Base-by-base conservation (phyloP, 1,140 invertebrate genomes). In the Papilio polyxenes region DNA sequence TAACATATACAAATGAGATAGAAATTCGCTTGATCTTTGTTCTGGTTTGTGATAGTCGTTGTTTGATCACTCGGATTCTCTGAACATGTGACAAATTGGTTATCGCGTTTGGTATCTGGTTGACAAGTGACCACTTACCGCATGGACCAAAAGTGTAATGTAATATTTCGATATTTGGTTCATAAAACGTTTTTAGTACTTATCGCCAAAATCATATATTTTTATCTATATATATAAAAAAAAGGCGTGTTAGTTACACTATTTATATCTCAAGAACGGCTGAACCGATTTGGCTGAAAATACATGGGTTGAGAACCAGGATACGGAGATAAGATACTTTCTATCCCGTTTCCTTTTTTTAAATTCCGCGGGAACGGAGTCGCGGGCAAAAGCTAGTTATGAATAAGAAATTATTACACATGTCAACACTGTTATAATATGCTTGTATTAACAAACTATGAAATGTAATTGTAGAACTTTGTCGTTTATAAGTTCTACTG, bases 41-140 rank as follows among this genome's bases (percentile, higher is more conserved):
- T 15, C 31, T 37, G 13, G 11, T 72, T 6, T 72, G 65, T 37
- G 65, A 72, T 72, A 72, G 65, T 7, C 65, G 65, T 72, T 72
- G 65, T 72, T 72, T 72, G 65, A 72, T 72, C 65, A 37, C 65
- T 72, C 65, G 13, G 65, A 72, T 72, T 37, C 31, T 40, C 65
- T 72, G 23, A 72, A 37, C 65, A 37, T 72, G 65, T 72, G 65
- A 72, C 65, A 72, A 72, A 72, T 72, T 72, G 65, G 65, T 72
- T 72, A 72, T 72, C 37, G 65, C 23, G 37, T 72, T 37, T 72
- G 31, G 31, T 31, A 72, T 72, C 11, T 15, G 31, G 3, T 37
- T 37, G 65, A 72, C 23, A 7, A 37, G 11, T 72, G 65, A 72
- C 65, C 31, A 13, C 23, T 10, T 23, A 11, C 31, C 13, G 23